Evolutionary conservation across 1,140 invertebrate genomes (phyloP).

Genomic region (Druon quercuslanigerum): DNA sequence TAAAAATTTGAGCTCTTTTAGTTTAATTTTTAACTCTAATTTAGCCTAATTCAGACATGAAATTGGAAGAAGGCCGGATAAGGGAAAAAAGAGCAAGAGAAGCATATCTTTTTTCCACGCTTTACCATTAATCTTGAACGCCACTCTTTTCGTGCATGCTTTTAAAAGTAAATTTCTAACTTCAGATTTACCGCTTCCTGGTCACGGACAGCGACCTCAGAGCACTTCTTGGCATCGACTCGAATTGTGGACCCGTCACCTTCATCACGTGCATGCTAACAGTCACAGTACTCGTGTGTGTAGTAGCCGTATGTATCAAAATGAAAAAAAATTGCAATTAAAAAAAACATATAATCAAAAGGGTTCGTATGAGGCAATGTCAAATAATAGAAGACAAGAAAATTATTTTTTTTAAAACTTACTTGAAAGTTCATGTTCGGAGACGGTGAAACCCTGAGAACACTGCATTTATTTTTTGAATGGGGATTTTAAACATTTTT

Average conservation of each 20-base stretch:
- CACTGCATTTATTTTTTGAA: too few species aligned
- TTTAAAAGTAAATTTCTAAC: constrained; percentile 17
- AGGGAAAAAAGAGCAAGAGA: constrained; percentile 3
- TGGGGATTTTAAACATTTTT: too few species aligned
- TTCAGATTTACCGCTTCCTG: constrained; percentile 62
- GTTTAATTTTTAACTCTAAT: background rate
- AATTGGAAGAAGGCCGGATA: background rate
- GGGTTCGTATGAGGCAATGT: background rate
- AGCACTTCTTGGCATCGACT: constrained; percentile 48
- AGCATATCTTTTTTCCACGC: constrained; percentile 15
- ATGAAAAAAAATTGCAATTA: constrained; percentile 3
- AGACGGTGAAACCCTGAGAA: too few species aligned
- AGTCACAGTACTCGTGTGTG: constrained; percentile 50
- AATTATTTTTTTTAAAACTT: background rate
- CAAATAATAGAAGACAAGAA: background rate
- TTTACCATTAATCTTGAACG: constrained; percentile 19
- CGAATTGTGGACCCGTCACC: constrained; percentile 58
- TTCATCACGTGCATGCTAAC: constrained; percentile 51
- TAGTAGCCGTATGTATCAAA: constrained; percentile 56
- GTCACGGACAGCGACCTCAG: constrained; percentile 57
- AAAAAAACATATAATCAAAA: background rate
- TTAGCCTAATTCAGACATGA: constrained; percentile 4
- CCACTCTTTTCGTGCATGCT: constrained; percentile 22
- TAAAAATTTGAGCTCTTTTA: background rate
- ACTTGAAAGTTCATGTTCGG: too few species aligned